Percentiles rank a stretch among this genome's conserved stretches.
Conservation (phyloP, 2,797 vertebrate genomes). For the Masticophis lateralis region DNA sequence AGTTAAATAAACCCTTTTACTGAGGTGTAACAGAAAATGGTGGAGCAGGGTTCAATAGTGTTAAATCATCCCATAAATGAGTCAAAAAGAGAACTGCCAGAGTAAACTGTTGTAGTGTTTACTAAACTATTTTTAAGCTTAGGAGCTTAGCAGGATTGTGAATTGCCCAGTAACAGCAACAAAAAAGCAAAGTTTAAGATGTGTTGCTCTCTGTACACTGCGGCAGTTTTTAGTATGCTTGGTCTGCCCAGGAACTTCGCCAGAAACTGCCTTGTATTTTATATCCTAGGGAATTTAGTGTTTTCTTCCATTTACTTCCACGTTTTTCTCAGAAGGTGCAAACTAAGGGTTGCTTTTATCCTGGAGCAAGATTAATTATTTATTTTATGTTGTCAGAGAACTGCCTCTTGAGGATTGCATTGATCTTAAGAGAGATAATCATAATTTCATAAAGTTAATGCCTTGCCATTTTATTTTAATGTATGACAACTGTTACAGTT, state of each 20-base stretch:
- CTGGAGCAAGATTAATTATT: conserved; percentile 60
- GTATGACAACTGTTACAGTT: conserved; percentile 11
- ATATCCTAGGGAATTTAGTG: neutral
- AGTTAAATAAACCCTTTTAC: conserved; percentile 1
- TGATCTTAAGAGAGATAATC: conserved; percentile 57
- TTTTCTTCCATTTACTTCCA: conserved; percentile 39
- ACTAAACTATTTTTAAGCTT: neutral
- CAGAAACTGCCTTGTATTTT: neutral
- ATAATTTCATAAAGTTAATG: conserved; percentile 51
- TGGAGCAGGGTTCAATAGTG: neutral
- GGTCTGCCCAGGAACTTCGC: neutral
- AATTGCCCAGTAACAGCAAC: neutral
- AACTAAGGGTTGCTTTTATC: conserved; percentile 61
- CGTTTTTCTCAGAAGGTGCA: conserved; percentile 37
- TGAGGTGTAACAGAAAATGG: neutral
- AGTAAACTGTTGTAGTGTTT: neutral
- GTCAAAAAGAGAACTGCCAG: neutral
- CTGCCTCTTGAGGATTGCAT: conserved; percentile 60
- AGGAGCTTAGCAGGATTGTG: neutral
- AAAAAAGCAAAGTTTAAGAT: neutral
- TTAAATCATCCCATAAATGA: neutral
- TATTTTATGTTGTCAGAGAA: conserved; percentile 56
- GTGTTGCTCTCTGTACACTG: neutral
- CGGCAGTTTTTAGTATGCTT: neutral
- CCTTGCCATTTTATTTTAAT: conserved; percentile 15